These are phyloP conservation scores for Noctua fimbriata DNA, from an alignment of 2,888 invertebrate genomes.

Conservation along the genomic window DNA sequence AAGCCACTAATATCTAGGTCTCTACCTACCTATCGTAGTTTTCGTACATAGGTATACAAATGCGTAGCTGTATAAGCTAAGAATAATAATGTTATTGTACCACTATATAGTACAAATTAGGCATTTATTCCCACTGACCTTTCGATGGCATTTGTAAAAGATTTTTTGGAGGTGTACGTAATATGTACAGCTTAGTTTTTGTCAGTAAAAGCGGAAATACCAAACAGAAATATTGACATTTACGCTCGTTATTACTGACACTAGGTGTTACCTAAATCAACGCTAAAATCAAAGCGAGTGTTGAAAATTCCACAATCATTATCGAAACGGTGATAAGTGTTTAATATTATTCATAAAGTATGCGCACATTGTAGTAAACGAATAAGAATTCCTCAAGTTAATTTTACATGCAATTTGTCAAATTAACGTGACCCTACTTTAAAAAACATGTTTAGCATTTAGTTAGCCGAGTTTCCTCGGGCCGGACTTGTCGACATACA, in stretches of 20 bases:
- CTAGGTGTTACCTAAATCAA: background rate
- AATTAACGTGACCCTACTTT: background rate
- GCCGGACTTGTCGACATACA: slow-evolving; percentile 33
- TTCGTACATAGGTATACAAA: background rate
- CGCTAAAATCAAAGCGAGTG: background rate
- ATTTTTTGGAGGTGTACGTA: background rate
- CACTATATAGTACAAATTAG: background rate
- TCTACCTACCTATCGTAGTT: background rate
- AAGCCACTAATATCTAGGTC: background rate
- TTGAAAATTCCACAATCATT: background rate
- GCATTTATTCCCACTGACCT: background rate
- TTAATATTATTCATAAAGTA: background rate
- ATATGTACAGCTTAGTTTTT: background rate
- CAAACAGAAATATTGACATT: background rate
- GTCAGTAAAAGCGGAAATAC: background rate
- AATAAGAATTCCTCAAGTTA: background rate
- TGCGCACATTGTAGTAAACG: background rate
- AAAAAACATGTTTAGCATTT: slow-evolving; percentile 35
- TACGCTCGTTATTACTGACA: background rate
- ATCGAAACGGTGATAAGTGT: background rate
- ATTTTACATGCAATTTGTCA: slow-evolving; percentile 10
- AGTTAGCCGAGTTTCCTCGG: slow-evolving; percentile 31
- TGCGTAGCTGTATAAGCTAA: background rate
- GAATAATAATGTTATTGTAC: background rate
- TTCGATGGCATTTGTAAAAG: slow-evolving; percentile 5